Evolutionary conservation across 2,797 vertebrate genomes (phyloP).

Genomic region (Sphaeramia orbicularis): DNA sequence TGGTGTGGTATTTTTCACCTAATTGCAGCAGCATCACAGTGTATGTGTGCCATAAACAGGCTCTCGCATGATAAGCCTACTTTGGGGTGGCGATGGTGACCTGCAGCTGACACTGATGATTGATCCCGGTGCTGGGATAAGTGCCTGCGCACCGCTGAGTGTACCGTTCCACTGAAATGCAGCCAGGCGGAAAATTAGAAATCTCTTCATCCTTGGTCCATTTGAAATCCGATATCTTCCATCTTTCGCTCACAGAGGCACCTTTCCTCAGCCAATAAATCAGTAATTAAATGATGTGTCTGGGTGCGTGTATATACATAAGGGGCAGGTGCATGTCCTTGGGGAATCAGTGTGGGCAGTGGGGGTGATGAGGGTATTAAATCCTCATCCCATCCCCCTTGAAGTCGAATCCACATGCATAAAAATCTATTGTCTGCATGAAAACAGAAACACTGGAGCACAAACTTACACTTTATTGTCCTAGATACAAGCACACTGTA

Average conservation of each 20-base stretch:
- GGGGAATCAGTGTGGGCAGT: conserved; percentile 36
- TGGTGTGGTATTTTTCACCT: conserved; percentile 12
- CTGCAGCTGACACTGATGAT: conserved; percentile 79
- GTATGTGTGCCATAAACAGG: background rate
- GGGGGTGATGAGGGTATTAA: conserved; percentile 33
- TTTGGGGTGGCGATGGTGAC: conserved; percentile 65
- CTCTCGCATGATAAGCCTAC: conserved; percentile 36
- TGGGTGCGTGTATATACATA: conserved; percentile 42
- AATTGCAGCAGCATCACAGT: background rate
- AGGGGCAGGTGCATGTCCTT: conserved; percentile 56
- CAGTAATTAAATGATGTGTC: conserved; percentile 82
- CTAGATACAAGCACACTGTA: conserved; percentile 13
- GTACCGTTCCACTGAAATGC: conserved; percentile 74
- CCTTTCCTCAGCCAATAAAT: conserved; percentile 76
- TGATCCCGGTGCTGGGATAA: conserved; percentile 80
- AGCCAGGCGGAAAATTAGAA: conserved; percentile 88
- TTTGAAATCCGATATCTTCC: conserved; percentile 84
- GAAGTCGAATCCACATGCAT: background rate
- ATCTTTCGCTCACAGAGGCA: conserved; percentile 63
- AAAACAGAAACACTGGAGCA: conserved; percentile 16
- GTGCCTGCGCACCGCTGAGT: conserved; percentile 65
- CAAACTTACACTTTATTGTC: conserved; percentile 5
- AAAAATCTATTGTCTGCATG: conserved; percentile 1
- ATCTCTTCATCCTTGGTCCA: conserved; percentile 85
- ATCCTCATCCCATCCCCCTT: conserved; percentile 9